Evolutionary conservation across 1,140 invertebrate genomes (phyloP).

Genomic region (Ectropis grisescens): DNA sequence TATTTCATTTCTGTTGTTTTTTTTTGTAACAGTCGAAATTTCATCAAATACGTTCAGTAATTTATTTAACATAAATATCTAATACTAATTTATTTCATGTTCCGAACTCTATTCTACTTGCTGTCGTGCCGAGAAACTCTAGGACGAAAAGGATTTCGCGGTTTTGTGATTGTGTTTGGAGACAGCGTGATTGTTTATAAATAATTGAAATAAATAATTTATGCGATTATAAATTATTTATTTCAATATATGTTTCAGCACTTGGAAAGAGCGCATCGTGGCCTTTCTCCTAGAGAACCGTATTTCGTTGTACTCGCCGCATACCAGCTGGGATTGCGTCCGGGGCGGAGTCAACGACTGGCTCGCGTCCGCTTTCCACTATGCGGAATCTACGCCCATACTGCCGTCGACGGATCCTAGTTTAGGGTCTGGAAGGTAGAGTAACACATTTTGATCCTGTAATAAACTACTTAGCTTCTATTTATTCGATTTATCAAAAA

Average conservation of each 20-base stretch:
- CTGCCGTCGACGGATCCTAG: constrained; percentile 34
- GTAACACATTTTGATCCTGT: constrained; percentile 1
- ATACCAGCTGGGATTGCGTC: constrained; percentile 90
- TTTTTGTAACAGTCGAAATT: too few relatives aligned
- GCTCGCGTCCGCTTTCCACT: constrained; percentile 81
- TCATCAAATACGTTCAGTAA: too few relatives aligned
- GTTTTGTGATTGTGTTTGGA: too few relatives aligned
- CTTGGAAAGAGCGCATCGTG: constrained; percentile 85
- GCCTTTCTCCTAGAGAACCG: constrained; percentile 85
- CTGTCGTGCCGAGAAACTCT: too few relatives aligned
- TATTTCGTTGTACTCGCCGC: constrained; percentile 94
- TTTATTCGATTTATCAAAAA: background rate
- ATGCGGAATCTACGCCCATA: constrained; percentile 66
- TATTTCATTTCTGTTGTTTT: too few relatives aligned
- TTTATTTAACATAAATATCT: too few relatives aligned
- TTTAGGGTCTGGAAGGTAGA: constrained; percentile 75
- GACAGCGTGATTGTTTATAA: too few relatives aligned
- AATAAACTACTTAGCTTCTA: background rate
- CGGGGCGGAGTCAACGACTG: constrained; percentile 93
- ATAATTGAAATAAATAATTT: too few relatives aligned
- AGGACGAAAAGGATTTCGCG: too few relatives aligned
- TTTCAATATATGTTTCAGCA: constrained; percentile 55
- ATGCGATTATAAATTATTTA: too few relatives aligned
- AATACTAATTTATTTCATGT: too few relatives aligned
- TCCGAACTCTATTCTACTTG: too few relatives aligned